Percentiles rank a stretch among this genome's conserved stretches.
phyloP scores from a whole-genome alignment of 2,888 invertebrate genomes.

The Phymatocera aterrima region DNA sequence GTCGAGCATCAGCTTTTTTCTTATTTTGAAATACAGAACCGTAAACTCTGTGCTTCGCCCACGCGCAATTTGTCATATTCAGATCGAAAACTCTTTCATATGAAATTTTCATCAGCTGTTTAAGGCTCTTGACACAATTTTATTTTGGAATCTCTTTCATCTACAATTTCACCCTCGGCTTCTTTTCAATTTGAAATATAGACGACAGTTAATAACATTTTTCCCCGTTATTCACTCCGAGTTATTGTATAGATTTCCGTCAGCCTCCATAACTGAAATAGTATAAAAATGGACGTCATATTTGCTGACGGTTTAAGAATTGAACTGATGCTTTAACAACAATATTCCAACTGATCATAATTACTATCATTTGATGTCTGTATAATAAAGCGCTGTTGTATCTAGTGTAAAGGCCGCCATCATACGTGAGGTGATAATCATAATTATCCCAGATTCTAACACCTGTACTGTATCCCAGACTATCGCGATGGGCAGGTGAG shows the following conservation, averaged over 20 bases:
- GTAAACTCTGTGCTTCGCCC: neutral
- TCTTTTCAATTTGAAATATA: neutral
- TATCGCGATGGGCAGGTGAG: neutral
- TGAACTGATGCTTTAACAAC: neutral
- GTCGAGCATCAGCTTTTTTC: conserved; percentile 25
- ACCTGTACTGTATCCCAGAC: conserved; percentile 23
- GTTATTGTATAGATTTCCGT: neutral
- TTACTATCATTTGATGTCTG: neutral
- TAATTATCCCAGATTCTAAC: conserved; percentile 27
- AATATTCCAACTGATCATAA: neutral
- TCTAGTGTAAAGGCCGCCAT: conserved; percentile 24
- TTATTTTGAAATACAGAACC: neutral
- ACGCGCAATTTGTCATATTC: conserved; percentile 32
- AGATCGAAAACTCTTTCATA: conserved; percentile 3
- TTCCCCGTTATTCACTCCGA: neutral
- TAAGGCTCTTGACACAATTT: conserved; percentile 9
- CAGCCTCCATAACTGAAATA: neutral
- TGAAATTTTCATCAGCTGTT: conserved; percentile 31
- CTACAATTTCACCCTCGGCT: neutral
- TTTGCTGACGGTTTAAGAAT: neutral
- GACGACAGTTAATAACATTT: neutral
- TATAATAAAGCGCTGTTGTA: conserved; percentile 1
- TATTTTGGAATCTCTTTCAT: neutral
- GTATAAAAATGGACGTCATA: neutral
- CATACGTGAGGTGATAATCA: conserved; percentile 35